Base-by-base conservation (phyloP, 2,113 vertebrate species). In the Cichladusa arquata region DNA sequence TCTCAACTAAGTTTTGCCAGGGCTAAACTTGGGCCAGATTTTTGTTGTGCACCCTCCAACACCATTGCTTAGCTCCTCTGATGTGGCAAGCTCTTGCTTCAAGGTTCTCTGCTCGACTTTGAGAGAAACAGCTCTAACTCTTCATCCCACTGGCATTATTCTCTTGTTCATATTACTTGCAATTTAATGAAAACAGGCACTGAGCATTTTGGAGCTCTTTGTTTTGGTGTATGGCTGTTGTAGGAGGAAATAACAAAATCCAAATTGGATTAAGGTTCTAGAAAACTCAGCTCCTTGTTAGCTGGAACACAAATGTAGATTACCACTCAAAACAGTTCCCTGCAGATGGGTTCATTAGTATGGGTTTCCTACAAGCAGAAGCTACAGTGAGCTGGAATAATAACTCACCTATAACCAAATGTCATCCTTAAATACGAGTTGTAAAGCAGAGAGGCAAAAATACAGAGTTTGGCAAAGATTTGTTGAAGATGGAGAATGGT, bases 381-480 rank as follows among this genome's bases (percentile, higher is more conserved):
- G 80, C 91, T 81, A 19, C 6, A 50, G 81, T 78, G 89, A 96
- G 51, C 88, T 73, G 25, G 65, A 61, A 29, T 64, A 86, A 29
- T 95, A 98, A 96, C 58, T 97, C 65, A 81, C 91, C 93, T 92
- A 93, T 94, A 96, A 90, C 90, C 91, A 94, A 95, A 88, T 92
- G 90, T 79, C 86, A 93, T 96, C 69, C 74, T 92, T 88, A 74
- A 78, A 88, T 94, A 94, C 62, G 62, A 67, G 89, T 72, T 86
- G 54, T 89, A 57, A 96, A 94, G 93, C 19, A 78, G 87, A 95
- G 81, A 81, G n/a, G 74, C 88, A 93, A 93, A 95, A 93, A 86
- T 81, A 42, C 34, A 61, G 74, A 86, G 53, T 85, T 97, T 92
- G 94, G 71, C 72, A 90, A 90, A 91, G 70, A 47, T 76, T 71